These are phyloP conservation scores for Asobara japonica DNA, from an alignment of 1,140 invertebrate genomes.

Conservation along the genomic window DNA sequence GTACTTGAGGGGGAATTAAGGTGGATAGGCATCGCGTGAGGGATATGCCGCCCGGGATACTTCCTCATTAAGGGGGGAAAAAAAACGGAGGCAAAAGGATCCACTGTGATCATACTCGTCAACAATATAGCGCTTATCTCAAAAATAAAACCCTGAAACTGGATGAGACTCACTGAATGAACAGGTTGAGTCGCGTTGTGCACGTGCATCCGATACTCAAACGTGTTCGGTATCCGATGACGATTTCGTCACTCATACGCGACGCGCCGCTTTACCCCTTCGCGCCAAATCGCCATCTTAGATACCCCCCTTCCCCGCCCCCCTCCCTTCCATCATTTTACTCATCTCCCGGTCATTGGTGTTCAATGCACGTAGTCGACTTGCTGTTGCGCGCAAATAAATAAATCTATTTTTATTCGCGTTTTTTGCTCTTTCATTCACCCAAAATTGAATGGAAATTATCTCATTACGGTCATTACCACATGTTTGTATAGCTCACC, in stretches of 20 bases:
- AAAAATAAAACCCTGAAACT: neutral
- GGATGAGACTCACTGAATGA: conserved; percentile 24
- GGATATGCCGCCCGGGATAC: no score
- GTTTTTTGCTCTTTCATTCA: neutral
- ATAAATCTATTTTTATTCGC: conserved; percentile 2
- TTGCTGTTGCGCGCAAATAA: neutral
- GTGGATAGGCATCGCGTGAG: neutral
- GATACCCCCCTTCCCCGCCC: neutral
- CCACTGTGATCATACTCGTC: no score
- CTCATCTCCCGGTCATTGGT: neutral
- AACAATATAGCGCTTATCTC: no score
- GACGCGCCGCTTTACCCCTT: neutral
- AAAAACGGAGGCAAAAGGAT: no score
- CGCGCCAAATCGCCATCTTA: neutral
- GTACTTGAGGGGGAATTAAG: neutral
- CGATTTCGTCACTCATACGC: conserved; percentile 24
- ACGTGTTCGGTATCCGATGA: neutral
- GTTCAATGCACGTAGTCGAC: conserved; percentile 2
- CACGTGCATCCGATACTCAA: conserved; percentile 15
- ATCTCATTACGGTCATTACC: no score
- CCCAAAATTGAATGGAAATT: neutral
- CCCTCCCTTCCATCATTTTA: no score
- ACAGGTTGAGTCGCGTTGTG: conserved; percentile 11
- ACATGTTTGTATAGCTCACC: no score
- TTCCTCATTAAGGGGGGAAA: no score